Percentiles rank a stretch among this genome's conserved stretches.
Conservation (phyloP, 2,113 vertebrate genomes). For the Clarias magur region DNA sequence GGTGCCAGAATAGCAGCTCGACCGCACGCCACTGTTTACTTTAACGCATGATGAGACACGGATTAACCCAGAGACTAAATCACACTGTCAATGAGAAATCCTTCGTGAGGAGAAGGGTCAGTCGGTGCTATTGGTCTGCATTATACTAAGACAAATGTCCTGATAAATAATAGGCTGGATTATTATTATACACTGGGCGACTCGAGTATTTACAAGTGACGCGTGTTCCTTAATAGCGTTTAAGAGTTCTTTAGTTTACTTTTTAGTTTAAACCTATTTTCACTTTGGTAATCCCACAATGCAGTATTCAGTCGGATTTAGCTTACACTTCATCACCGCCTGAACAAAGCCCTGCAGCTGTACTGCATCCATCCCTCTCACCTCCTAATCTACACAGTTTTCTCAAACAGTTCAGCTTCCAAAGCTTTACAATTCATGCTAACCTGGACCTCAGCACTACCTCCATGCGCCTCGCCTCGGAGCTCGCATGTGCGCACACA, state of each 20-base stretch:
- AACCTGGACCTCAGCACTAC: no score
- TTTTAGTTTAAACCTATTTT: background rate
- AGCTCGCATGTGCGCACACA: background rate
- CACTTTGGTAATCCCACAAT: background rate
- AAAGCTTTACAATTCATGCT: background rate
- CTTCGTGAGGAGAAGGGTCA: background rate
- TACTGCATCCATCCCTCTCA: background rate
- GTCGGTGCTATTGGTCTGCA: background rate
- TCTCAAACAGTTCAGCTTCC: background rate
- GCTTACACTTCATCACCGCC: background rate
- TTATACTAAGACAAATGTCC: background rate
- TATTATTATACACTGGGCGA: background rate
- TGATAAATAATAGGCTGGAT: background rate
- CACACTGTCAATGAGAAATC: conserved; percentile 21
- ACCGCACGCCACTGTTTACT: conserved; percentile 27
- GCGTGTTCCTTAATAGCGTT: background rate
- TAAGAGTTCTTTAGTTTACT: background rate
- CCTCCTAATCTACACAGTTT: background rate
- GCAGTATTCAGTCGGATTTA: background rate
- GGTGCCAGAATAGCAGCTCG: conserved; percentile 11
- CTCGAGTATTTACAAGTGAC: background rate
- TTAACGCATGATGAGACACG: conserved; percentile 14
- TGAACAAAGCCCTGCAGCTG: background rate
- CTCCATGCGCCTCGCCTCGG: no score
- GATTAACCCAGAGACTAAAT: conserved; percentile 16